Conservation (phyloP, 2,888 invertebrate species). For the Drosophila fungiperda region DNA sequence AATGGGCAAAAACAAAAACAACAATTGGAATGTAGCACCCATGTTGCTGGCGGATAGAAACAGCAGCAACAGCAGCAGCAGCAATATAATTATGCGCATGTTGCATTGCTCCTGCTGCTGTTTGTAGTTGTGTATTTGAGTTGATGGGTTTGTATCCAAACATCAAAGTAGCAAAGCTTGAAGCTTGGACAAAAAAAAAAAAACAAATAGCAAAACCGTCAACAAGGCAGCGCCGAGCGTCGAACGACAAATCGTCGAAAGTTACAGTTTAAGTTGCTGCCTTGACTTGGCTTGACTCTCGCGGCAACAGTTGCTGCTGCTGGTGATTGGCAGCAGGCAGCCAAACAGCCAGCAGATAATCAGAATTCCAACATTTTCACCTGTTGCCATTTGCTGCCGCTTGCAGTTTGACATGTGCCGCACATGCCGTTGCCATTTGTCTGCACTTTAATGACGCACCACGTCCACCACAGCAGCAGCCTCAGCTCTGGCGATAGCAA, state of each 20-base stretch:
- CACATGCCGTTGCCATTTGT: slow-evolving; percentile 83
- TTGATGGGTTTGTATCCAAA: slow-evolving; percentile 68
- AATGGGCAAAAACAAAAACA: slow-evolving; percentile 2
- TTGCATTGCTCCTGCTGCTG: slow-evolving; percentile 1
- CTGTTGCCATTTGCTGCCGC: slow-evolving; percentile 74
- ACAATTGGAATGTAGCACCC: slow-evolving; percentile 58
- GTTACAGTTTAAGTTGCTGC: slow-evolving; percentile 78
- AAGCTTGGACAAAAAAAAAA: slow-evolving; percentile 15
- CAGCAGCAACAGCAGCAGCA: slow-evolving; percentile 21
- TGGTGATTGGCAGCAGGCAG: slow-evolving; percentile 49
- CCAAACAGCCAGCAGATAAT: slow-evolving; percentile 66
- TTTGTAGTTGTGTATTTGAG: slow-evolving; percentile 56
- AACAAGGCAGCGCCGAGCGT: slow-evolving; percentile 42
- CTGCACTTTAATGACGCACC: slow-evolving; percentile 81
- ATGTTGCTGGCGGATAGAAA: slow-evolving; percentile 43
- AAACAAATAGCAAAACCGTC: slow-evolving; percentile 50
- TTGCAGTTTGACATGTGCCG: slow-evolving; percentile 81
- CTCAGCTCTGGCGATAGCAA: slow-evolving; percentile 19
- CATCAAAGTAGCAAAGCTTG: slow-evolving; percentile 59
- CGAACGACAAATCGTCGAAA: slow-evolving; percentile 79
- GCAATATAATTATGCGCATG: slow-evolving; percentile 67
- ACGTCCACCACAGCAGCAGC: slow-evolving; percentile 42
- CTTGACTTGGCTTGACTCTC: slow-evolving; percentile 25
- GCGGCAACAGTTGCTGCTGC: slow-evolving; percentile 50
- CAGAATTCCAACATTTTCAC: slow-evolving; percentile 82